Evolutionary conservation across 2,797 vertebrate species (phyloP).

Genomic region (Podarcis lilfordi): DNA sequence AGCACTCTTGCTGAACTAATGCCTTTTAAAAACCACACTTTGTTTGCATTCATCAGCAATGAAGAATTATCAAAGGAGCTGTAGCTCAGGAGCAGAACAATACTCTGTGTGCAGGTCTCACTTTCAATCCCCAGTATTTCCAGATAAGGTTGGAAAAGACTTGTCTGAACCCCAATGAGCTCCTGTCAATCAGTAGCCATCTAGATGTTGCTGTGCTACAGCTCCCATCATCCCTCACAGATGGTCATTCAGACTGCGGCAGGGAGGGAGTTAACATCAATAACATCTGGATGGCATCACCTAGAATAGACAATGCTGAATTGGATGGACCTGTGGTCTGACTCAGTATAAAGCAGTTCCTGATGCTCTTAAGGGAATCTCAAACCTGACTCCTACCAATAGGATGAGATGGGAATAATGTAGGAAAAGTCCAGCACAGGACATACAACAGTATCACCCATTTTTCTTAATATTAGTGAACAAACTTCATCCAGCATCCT

Average conservation of each 20-base stretch:
- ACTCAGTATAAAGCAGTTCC: neutral
- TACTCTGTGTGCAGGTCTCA: neutral
- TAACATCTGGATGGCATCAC: too few species aligned
- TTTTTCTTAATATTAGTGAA: neutral
- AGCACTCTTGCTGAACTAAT: neutral
- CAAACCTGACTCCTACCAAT: neutral
- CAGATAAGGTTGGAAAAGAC: neutral
- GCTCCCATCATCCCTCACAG: too few species aligned
- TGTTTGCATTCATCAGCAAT: neutral
- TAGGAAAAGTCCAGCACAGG: neutral
- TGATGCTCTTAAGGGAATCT: neutral
- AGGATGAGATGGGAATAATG: neutral
- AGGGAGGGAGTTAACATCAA: too few species aligned
- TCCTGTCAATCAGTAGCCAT: neutral
- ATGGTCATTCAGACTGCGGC: too few species aligned
- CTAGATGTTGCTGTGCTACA: too few species aligned
- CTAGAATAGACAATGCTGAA: neutral
- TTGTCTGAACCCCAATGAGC: neutral
- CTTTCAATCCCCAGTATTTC: neutral
- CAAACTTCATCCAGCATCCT: too few species aligned
- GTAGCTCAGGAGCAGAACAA: neutral
- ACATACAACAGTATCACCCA: neutral
- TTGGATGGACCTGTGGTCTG: neutral
- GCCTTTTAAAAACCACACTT: neutral
- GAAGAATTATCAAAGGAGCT: neutral